These are phyloP conservation scores for Dastarcus helophoroides DNA, from an alignment of 2,888 invertebrate species.

Conservation along the genomic window DNA sequence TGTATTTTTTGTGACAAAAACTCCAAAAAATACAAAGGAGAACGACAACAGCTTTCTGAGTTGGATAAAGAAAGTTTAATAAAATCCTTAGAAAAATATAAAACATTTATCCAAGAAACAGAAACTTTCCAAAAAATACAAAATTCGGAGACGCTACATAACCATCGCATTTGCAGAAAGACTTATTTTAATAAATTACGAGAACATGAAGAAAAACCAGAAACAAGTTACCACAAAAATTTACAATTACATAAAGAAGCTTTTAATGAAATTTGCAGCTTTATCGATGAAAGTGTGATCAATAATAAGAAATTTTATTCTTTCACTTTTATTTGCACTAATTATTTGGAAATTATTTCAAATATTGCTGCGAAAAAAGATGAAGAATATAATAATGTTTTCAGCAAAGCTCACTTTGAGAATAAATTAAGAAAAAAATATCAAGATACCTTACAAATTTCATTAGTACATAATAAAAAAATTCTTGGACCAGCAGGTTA, in stretches of 20 bases:
- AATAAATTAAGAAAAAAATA: conserved; percentile 2
- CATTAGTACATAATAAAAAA: conserved; percentile 1
- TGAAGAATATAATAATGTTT: conserved; percentile 2
- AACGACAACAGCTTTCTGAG: conserved; percentile 5
- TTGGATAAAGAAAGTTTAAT: conserved; percentile 4
- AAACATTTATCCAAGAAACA: conserved; percentile 4
- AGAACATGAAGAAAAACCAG: no score
- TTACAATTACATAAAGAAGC: no score
- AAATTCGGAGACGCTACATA: neutral
- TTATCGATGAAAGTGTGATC: conserved; percentile 1
- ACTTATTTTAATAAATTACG: conserved; percentile 1
- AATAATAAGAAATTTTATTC: conserved; percentile 2
- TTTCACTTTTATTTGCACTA: conserved; percentile 1
- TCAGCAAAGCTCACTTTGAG: conserved; percentile 1
- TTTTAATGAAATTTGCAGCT: no score
- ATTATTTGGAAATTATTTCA: no score
- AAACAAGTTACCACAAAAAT: no score
- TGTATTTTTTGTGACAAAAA: conserved; percentile 5
- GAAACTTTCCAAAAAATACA: conserved; percentile 1
- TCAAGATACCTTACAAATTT: conserved; percentile 2
- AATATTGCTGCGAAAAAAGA: conserved; percentile 1
- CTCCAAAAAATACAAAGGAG: conserved; percentile 2
- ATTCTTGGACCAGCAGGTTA: conserved; percentile 1
- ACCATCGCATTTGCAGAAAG: neutral
- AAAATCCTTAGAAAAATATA: conserved; percentile 4